Conservation (phyloP, 2,888 invertebrate species). For the Morpho helenor region DNA sequence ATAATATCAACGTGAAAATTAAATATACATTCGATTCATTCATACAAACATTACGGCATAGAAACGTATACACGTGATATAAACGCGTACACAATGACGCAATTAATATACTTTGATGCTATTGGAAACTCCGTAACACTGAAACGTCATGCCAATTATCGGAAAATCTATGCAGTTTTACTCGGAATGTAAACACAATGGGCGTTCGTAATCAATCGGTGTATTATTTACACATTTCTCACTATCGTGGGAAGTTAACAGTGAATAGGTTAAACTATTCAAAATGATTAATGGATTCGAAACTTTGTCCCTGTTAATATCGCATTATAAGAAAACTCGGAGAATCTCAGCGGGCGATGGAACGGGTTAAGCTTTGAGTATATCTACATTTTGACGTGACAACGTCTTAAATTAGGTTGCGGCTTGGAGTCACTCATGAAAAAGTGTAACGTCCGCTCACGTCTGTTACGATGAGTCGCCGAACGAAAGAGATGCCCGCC, state of each 20-base stretch:
- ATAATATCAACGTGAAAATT: neutral
- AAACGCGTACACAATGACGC: conserved; percentile 4
- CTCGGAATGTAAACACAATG: conserved; percentile 6
- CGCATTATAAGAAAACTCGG: too few species aligned
- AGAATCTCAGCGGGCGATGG: too few species aligned
- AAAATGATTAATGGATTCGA: too few species aligned
- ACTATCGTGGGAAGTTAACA: neutral
- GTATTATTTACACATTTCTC: conserved; percentile 8
- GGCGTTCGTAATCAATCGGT: conserved; percentile 1
- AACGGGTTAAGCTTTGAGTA: too few species aligned
- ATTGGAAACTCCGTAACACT: conserved; percentile 8
- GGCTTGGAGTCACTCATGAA: too few species aligned
- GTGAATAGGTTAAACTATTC: too few species aligned
- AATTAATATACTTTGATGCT: conserved; percentile 5
- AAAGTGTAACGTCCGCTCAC: too few species aligned
- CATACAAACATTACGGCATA: conserved; percentile 1
- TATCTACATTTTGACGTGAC: too few species aligned
- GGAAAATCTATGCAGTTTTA: conserved; percentile 14
- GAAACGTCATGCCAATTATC: conserved; percentile 9
- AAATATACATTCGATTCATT: conserved; percentile 8
- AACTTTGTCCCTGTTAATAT: too few species aligned
- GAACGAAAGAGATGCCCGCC: too few species aligned
- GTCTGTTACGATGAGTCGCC: too few species aligned
- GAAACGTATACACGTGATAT: conserved; percentile 6
- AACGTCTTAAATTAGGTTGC: too few species aligned